Conservation (phyloP, 2,888 invertebrate genomes). For the Pandemis heparana region DNA sequence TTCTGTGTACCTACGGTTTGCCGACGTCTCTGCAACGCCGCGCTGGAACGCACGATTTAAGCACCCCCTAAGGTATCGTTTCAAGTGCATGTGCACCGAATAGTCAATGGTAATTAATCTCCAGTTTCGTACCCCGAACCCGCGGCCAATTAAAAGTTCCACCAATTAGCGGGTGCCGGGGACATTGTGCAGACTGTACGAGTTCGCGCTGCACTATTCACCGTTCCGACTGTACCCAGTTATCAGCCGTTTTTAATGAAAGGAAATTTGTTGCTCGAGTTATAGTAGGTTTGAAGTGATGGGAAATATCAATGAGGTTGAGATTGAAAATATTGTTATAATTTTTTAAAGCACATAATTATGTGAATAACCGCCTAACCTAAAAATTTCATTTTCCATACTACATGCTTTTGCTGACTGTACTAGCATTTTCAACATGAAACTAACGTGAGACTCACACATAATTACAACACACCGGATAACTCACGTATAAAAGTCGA, state of each 20-base stretch:
- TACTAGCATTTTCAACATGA: too few relatives aligned
- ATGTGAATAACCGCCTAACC: too few relatives aligned
- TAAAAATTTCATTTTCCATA: too few relatives aligned
- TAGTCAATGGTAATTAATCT: background rate
- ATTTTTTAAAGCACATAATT: background rate
- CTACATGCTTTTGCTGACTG: too few relatives aligned
- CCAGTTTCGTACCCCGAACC: background rate
- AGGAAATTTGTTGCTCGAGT: background rate
- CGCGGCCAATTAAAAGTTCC: constrained; percentile 36
- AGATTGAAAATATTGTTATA: too few relatives aligned
- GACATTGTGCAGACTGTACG: constrained; percentile 6
- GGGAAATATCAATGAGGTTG: background rate
- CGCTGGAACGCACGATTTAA: background rate
- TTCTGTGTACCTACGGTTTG: too few relatives aligned
- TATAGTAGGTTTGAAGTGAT: too few relatives aligned
- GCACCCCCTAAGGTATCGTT: background rate
- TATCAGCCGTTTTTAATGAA: constrained; percentile 1
- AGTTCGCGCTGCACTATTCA: constrained; percentile 21
- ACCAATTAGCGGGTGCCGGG: constrained; percentile 28
- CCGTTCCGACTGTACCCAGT: background rate
- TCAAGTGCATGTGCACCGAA: background rate
- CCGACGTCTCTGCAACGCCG: too few relatives aligned
- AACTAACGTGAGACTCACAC: too few relatives aligned
- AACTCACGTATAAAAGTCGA: too few relatives aligned
- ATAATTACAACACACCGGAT: too few relatives aligned